phyloP scores from a whole-genome alignment of 2,113 vertebrate genomes.

The Origma solitaria region DNA sequence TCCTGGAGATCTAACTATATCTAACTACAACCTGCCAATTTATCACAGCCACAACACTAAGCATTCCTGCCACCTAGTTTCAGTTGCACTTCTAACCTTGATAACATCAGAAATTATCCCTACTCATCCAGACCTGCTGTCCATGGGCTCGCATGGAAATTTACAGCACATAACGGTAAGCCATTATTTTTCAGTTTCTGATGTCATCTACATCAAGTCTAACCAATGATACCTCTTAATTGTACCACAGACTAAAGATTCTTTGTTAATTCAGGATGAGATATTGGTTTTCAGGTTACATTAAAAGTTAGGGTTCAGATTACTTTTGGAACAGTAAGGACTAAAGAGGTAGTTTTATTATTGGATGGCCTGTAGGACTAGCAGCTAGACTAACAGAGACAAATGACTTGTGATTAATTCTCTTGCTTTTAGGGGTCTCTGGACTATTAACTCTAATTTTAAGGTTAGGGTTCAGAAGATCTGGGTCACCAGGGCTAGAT shows the following conservation, averaged over 20 bases:
- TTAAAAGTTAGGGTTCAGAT: background rate
- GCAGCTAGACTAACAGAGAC: background rate
- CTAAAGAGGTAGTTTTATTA: background rate
- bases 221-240: background rate
- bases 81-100: background rate
- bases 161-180: background rate
- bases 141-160: background rate
- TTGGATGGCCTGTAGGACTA: background rate
- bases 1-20: too few species aligned
- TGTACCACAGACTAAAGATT: background rate
- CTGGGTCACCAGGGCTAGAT: slow-evolving; percentile 43
- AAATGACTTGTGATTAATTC: slow-evolving; percentile 44
- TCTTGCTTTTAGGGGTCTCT: slow-evolving; percentile 20
- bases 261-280: background rate
- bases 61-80: background rate
- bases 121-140: background rate
- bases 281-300: background rate
- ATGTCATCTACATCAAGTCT: background rate
- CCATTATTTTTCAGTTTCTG: background rate
- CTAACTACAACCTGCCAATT: background rate
- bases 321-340: background rate
- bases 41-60: background rate
- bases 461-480: slow-evolving; percentile 53
- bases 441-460: slow-evolving; percentile 53
- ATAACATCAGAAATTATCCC: background rate